Evolutionary conservation across 2,888 invertebrate species (phyloP).

Genomic region (Tenthredo scrophulariae): DNA sequence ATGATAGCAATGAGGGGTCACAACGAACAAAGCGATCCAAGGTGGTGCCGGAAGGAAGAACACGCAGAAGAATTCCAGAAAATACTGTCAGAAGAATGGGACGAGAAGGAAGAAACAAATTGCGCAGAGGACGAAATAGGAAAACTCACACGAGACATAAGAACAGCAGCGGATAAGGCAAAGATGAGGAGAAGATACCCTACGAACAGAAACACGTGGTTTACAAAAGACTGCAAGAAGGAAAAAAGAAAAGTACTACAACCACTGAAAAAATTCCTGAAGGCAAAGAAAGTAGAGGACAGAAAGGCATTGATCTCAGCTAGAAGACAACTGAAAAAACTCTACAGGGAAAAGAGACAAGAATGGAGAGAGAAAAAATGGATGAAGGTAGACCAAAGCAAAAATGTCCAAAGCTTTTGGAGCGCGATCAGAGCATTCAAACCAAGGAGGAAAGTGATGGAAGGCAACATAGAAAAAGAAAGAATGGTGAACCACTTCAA

Average conservation of each 20-base stretch:
- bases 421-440: conserved; percentile 4
- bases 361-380: conserved; percentile 17
- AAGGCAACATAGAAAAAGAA: neutral
- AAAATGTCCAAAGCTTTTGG: conserved; percentile 16
- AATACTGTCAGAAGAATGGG: neutral
- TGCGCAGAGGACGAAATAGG: neutral
- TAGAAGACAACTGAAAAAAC: neutral
- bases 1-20: neutral
- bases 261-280: neutral
- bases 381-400: conserved; percentile 4
- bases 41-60: neutral
- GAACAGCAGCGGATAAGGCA: neutral
- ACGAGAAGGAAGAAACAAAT: neutral
- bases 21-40: neutral
- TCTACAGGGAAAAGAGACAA: neutral
- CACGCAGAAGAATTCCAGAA: neutral
- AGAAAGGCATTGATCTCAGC: neutral
- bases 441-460: conserved; percentile 5
- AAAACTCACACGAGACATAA: neutral
- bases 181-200: neutral
- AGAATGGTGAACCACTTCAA: conserved; percentile 46
- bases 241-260: neutral
- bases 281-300: neutral
- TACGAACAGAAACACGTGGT: neutral
- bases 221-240: neutral